Percentiles rank a stretch among this genome's conserved stretches.
phyloP scores from a whole-genome alignment of 2,797 vertebrate genomes.

The Megaceryle alcyon region DNA sequence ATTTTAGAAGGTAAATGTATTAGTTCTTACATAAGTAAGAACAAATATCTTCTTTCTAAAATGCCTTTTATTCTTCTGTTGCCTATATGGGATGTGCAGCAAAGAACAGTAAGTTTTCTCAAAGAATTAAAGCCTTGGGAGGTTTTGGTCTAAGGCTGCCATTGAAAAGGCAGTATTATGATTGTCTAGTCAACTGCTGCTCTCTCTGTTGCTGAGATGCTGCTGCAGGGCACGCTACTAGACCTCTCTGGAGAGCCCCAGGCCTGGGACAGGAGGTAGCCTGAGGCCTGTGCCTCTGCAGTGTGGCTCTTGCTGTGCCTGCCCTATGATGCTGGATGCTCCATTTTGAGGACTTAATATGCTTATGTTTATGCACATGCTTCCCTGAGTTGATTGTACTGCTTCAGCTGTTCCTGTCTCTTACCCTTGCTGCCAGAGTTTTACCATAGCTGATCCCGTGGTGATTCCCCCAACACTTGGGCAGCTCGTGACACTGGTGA shows the following conservation, averaged over 20 bases:
- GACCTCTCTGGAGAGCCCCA: not conserved
- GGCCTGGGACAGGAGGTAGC: not conserved
- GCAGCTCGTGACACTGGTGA: not conserved
- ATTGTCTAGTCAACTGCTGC: not conserved
- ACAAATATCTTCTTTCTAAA: conserved; percentile 58
- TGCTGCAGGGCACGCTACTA: not conserved
- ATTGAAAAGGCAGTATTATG: not conserved
- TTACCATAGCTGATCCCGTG: not conserved
- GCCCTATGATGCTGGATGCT: not conserved
- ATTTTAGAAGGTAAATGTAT: conserved; percentile 51
- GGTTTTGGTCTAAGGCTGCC: not conserved
- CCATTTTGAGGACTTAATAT: not conserved
- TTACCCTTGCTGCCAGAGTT: not conserved
- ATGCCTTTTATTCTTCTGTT: conserved; percentile 47
- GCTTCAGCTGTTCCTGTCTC: not conserved
- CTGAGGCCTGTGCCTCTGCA: not conserved
- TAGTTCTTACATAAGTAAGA: conserved; percentile 61
- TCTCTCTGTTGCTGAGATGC: not conserved
- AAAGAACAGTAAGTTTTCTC: not conserved
- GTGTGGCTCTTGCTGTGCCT: not conserved
- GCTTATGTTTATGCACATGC: accelerated
- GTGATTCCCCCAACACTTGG: not conserved
- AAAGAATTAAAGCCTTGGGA: not conserved
- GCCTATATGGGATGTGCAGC: conserved; percentile 10
- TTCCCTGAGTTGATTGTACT: not conserved